phyloP scores from a whole-genome alignment of 2,888 invertebrate species.

The Sinopyrophorus schimmeli region DNA sequence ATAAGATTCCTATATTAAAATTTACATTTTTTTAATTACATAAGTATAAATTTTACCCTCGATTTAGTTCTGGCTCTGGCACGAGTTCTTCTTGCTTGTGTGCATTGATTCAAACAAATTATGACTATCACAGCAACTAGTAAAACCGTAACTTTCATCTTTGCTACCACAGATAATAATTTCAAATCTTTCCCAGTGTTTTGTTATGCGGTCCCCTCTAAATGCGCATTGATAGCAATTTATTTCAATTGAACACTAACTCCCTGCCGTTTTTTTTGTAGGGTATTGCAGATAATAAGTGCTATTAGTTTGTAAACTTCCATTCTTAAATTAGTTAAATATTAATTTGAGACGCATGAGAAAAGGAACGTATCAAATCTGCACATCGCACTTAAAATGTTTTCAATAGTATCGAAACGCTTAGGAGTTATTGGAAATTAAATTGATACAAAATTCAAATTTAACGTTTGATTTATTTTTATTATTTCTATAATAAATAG shows the following conservation, averaged over 20 bases:
- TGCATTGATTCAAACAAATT: constrained; percentile 30
- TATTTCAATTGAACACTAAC: constrained; percentile 25
- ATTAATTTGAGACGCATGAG: too few species aligned
- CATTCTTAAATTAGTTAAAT: constrained; percentile 18
- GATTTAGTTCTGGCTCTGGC: constrained; percentile 75
- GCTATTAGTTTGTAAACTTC: constrained; percentile 6
- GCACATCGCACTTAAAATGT: too few species aligned
- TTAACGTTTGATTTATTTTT: too few species aligned
- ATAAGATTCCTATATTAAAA: constrained; percentile 2
- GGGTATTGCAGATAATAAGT: constrained; percentile 18
- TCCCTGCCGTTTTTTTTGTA: constrained; percentile 21
- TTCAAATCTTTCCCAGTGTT: constrained; percentile 21
- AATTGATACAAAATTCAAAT: too few species aligned
- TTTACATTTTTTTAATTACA: constrained; percentile 2
- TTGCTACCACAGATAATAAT: constrained; percentile 14
- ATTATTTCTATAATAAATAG: too few species aligned
- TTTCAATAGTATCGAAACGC: too few species aligned
- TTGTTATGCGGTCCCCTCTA: constrained; percentile 20
- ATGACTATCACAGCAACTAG: constrained; percentile 31
- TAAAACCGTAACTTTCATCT: constrained; percentile 42
- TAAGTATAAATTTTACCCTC: constrained; percentile 57
- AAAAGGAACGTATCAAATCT: too few species aligned
- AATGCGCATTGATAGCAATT: constrained; percentile 24
- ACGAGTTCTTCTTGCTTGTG: constrained; percentile 67
- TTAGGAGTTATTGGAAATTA: too few species aligned